Evolutionary conservation across 2,888 invertebrate species (phyloP), one percentile per base, ranked within the genome.

Genomic region (Choristoneura rosaceana): DNA sequence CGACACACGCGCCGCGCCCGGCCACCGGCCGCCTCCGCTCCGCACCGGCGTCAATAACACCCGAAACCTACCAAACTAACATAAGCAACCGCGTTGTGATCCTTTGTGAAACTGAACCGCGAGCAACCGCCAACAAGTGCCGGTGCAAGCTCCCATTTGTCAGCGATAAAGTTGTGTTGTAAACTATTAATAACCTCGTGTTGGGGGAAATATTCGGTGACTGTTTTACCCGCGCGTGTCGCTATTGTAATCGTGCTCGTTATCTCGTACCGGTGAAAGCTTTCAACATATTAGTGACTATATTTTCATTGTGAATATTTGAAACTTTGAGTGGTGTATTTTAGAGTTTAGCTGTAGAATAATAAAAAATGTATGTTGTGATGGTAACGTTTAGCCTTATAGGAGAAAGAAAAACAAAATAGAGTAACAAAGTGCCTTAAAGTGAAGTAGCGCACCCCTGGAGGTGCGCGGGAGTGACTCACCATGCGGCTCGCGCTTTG

Each of bases 391-490:
- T 75, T 82, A 87, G 86, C 84, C 84, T 89, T 88, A 84, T 76
- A 80, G 77, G 74, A 79, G 70, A 81, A 82, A 84, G 74, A 79
- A 69, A 81, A 82, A 84, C 80, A 83, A 84, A 81, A 84, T 81
- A 84, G 77, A 76, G 87, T 84, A 91, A 92, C 85, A 82, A 89
- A 88, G 92, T 92, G 93, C 92, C 92, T 93, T 92, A 89, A 67
- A 17, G 76, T 77, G 75, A 76, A 75, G 80, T 80, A 76, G 82
- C 80, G 80, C 74, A 71, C 76, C 61, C 73, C 75, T 76, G 75
- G 78, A 73, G 74, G 80, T 74, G 76, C 71, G 74, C 76, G 78
- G 79, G 86, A 81, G 84, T 89, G 90, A 89, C 83, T 90, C 90
- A 89, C 79, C 84, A 80, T 79, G 77, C 84, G 81, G 81, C 85